phyloP scores from a whole-genome alignment of 2,888 invertebrate species.

The Drosophila paranaensis region DNA sequence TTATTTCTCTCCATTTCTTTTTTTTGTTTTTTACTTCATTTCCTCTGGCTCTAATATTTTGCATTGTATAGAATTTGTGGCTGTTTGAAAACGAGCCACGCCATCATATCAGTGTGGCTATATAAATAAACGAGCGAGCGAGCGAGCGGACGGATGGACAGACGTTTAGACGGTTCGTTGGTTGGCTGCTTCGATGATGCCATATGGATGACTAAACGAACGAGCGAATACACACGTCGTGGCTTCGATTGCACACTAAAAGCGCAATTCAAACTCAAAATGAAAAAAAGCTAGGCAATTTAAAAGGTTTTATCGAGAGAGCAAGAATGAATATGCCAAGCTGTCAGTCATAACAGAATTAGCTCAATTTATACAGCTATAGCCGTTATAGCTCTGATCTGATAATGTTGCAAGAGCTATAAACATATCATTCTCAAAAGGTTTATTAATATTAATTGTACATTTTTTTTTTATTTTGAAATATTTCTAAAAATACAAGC shows the following conservation, averaged over 20 bases:
- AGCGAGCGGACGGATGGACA: constrained; percentile 1
- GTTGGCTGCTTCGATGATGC: constrained; percentile 25
- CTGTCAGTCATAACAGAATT: too few relatives aligned
- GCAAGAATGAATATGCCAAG: neutral
- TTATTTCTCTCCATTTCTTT: constrained; percentile 13
- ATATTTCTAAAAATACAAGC: too few relatives aligned
- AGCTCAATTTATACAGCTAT: too few relatives aligned
- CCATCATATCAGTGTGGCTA: constrained; percentile 28
- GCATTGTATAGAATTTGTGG: constrained; percentile 26
- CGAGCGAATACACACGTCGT: constrained; percentile 15
- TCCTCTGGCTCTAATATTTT: constrained; percentile 27
- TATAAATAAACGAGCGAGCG: constrained; percentile 15
- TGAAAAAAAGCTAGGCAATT: neutral
- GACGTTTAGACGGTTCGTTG: neutral
- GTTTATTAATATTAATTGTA: too few relatives aligned
- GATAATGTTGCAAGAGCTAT: too few relatives aligned
- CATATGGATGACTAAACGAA: constrained; percentile 57
- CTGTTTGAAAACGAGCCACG: constrained; percentile 32
- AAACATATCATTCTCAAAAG: too few relatives aligned
- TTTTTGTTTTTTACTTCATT: neutral
- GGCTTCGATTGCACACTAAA: constrained; percentile 40
- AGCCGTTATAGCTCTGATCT: too few relatives aligned
- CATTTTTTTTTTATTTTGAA: too few relatives aligned
- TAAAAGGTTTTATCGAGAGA: neutral
- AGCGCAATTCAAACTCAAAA: constrained; percentile 26